Evolutionary conservation across 2,113 vertebrate genomes (phyloP), one percentile per base, ranked within the genome.

Genomic region (Larimichthys polyactis): DNA sequence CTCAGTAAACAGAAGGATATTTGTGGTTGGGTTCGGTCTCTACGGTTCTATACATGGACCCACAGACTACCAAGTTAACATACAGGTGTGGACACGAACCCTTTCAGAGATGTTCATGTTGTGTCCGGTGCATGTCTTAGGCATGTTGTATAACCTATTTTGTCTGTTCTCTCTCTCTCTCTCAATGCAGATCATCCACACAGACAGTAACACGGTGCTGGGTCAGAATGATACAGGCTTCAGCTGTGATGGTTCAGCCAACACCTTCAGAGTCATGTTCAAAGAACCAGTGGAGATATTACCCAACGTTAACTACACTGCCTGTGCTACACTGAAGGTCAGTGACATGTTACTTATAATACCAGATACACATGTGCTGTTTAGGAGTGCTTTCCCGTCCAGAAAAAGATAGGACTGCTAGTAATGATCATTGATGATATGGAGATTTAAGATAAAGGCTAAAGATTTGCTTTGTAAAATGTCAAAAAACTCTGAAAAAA

Each of bases 211-310:
- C 94, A 99, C 98, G 0, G 96, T 98, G 3, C 93, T 99, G 80
- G 98, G 98, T 48, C 98, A 99, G 95, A 99, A 99, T 0, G 98
- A 99, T 92, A 99, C 98, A 0, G 98, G 98, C 3, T 99, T 99
- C 96, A 99, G 98, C 95, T 99, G 98, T 0, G 98, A 99, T 0
- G 98, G 98, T 0, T 99, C 97, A 0, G 96, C 98, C 57, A 98
- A 96, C 94, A 99, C 98, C 9, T 99, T 99, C 95, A 96, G 98
- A 1, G 98, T 99, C 81, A 99, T 99, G 98, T 99, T 99, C 89
- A 99, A 99, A 90, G 98, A 99, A 83, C 98, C 98, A 0, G 97
- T 99, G 32, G 98, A 99, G 91, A 96, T 99, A 32, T 87, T 99
- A 24, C 98, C 98, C 90, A 99, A 96, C 0, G 98, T 99, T 75